Percentiles rank a stretch among this genome's conserved stretches.
Conservation (phyloP, 2,113 vertebrate species). For the Microcebus griseorufus region DNA sequence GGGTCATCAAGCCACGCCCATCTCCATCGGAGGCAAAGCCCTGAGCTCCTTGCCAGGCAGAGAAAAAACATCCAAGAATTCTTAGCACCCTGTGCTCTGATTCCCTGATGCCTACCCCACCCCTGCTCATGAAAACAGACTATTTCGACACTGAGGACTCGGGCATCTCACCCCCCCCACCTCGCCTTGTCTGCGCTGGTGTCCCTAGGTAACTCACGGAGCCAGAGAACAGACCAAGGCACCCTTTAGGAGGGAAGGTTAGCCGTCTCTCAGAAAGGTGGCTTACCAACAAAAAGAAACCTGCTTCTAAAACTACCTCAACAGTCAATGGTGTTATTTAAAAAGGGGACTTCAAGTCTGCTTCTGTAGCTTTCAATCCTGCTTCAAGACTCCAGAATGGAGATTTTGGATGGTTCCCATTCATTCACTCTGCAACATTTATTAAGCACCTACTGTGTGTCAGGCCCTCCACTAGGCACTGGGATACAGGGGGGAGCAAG, state of each 20-base stretch:
- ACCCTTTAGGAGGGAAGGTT: background rate
- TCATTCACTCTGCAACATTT: background rate
- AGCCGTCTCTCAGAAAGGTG: background rate
- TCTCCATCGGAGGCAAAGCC: background rate
- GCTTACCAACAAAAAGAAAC: background rate
- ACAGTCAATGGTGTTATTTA: background rate
- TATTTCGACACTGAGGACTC: background rate
- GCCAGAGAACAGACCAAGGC: background rate
- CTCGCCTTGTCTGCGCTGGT: background rate
- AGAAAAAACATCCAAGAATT: background rate
- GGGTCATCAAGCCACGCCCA: background rate
- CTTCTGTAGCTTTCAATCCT: background rate
- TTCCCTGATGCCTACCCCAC: background rate
- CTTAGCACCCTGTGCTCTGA: background rate
- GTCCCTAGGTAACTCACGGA: background rate
- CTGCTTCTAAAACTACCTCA: background rate
- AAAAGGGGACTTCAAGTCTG: background rate
- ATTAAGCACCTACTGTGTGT: background rate
- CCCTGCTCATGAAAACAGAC: background rate
- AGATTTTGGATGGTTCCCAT: background rate
- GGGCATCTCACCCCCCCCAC: accelerated
- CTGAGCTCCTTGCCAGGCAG: background rate
- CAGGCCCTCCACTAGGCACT: background rate
- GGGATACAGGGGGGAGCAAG: background rate
- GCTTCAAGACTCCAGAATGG: background rate